Conservation (phyloP, 2,888 invertebrate genomes). For the Dynastes tityus region DNA sequence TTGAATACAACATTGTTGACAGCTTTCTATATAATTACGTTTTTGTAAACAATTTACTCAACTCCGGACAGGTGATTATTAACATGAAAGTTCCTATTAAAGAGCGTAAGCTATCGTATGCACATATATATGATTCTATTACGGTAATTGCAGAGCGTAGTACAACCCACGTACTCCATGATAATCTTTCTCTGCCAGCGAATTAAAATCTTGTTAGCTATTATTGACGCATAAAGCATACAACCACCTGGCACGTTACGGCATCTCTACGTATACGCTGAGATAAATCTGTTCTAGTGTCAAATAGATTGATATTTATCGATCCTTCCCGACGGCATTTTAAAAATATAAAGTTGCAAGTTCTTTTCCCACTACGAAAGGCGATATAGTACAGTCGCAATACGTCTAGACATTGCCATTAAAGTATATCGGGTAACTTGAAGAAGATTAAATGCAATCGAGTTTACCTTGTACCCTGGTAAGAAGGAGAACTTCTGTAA, state of each 20-base stretch:
- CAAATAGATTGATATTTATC: no score
- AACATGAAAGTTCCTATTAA: slow-evolving; percentile 4
- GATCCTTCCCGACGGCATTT: no score
- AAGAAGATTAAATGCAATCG: slow-evolving; percentile 19
- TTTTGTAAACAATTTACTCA: slow-evolving; percentile 3
- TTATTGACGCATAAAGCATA: background rate
- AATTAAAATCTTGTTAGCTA: slow-evolving; percentile 1
- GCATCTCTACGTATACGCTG: background rate
- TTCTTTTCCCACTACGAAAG: no score
- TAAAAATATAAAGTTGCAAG: no score
- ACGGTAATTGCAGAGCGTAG: background rate
- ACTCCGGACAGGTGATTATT: background rate
- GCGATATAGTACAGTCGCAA: no score
- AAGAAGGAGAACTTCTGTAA: slow-evolving; percentile 11
- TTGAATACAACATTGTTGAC: no score
- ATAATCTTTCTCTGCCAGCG: background rate
- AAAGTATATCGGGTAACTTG: slow-evolving; percentile 9
- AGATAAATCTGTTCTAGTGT: background rate
- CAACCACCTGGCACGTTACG: background rate
- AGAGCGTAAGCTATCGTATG: background rate
- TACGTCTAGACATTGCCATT: slow-evolving; percentile 19
- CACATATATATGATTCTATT: background rate
- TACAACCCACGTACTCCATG: background rate
- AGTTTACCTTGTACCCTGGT: background rate
- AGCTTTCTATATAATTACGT: no score